These are phyloP conservation scores for Ferrisia virgata DNA, from an alignment of 2,888 invertebrate genomes.

Conservation along the genomic window DNA sequence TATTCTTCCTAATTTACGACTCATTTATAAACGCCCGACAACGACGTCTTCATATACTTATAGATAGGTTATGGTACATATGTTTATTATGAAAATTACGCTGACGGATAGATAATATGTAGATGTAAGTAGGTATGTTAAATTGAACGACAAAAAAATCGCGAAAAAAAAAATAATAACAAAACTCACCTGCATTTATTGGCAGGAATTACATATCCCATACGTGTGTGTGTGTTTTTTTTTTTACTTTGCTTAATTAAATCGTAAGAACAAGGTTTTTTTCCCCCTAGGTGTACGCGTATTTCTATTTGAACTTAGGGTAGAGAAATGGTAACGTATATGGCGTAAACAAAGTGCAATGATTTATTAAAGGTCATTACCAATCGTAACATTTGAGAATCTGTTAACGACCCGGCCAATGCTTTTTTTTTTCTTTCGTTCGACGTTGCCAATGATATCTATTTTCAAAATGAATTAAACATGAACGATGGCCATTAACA, in stretches of 20 bases:
- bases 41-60: background rate
- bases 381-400: background rate
- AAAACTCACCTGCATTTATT: too few relatives aligned
- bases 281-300: too few relatives aligned
- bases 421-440: background rate
- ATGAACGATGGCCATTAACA: slow-evolving; percentile 18
- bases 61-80: background rate
- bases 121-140: background rate
- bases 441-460: background rate
- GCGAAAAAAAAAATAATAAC: too few relatives aligned
- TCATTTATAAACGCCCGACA: background rate
- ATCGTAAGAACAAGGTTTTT: background rate
- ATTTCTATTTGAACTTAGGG: background rate
- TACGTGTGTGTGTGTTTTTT: too few relatives aligned
- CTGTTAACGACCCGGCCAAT: slow-evolving; percentile 22
- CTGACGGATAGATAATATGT: background rate
- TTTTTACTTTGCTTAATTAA: background rate
- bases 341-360: background rate
- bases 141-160: background rate
- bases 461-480: slow-evolving; percentile 19
- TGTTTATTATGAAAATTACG: background rate
- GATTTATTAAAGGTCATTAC: slow-evolving; percentile 22
- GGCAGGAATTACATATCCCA: background rate
- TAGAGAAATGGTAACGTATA: too few relatives aligned
- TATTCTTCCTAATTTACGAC: slow-evolving; percentile 18